These are phyloP conservation scores for Leptosomus discolor DNA, from an alignment of 2,113 vertebrate species.

Conservation along the genomic window DNA sequence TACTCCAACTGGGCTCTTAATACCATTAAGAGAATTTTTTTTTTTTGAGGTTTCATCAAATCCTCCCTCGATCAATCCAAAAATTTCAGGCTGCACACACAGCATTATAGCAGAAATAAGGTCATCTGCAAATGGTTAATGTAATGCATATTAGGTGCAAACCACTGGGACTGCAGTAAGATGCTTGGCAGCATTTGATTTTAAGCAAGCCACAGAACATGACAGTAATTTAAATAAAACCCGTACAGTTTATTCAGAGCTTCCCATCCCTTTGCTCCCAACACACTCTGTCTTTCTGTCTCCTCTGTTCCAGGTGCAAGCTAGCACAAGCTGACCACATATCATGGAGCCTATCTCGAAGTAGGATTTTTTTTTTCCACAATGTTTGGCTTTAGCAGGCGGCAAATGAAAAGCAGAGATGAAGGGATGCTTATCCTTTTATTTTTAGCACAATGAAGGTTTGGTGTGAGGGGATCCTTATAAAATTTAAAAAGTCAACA, in stretches of 20 bases:
- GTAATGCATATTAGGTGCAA: neutral
- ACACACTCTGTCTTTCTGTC: neutral
- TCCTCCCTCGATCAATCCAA: neutral
- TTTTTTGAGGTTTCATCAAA: neutral
- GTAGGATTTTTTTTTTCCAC: neutral
- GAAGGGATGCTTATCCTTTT: neutral
- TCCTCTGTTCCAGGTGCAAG: neutral
- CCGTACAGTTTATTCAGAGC: neutral
- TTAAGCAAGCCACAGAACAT: neutral
- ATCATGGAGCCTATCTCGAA: neutral
- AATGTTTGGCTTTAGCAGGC: neutral
- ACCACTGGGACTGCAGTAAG: neutral
- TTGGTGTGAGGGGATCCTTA: neutral
- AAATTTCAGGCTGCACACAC: neutral
- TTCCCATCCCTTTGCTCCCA: neutral
- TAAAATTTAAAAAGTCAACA: neutral
- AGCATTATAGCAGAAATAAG: neutral
- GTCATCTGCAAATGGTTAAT: neutral
- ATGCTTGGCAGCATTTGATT: neutral
- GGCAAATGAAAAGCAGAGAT: neutral
- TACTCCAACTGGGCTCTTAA: fast-evolving
- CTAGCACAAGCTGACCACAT: neutral
- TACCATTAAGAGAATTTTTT: no score
- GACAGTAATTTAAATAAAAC: neutral
- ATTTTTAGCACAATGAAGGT: neutral